Evolutionary conservation across 2,888 invertebrate species (phyloP).

Genomic region (Andrena bicolor): DNA sequence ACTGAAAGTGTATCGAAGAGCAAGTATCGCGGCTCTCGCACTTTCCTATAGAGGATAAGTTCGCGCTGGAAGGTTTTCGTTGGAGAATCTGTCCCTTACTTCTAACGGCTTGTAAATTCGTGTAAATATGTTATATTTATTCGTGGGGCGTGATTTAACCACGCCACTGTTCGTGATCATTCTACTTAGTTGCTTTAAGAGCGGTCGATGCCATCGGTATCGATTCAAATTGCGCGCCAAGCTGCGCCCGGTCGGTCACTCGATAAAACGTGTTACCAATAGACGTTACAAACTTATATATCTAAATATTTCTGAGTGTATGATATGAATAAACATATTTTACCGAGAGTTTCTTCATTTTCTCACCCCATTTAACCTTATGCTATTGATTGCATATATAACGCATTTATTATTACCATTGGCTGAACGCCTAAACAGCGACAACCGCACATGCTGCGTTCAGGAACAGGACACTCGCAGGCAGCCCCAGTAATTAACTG

Average conservation of each 20-base stretch:
- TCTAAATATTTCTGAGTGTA: neutral
- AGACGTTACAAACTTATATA: constrained; percentile 7
- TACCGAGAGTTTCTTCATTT: neutral
- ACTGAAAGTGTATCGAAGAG: constrained; percentile 1
- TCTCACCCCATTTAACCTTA: neutral
- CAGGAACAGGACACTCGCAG: neutral
- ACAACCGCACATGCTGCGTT: no score
- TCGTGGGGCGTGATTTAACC: constrained; percentile 4
- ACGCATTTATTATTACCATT: no score
- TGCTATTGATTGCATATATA: neutral
- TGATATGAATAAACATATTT: constrained; percentile 25
- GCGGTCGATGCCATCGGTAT: neutral
- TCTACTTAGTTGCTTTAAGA: neutral
- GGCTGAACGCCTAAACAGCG: no score
- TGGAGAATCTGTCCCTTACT: constrained; percentile 2
- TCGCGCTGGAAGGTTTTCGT: neutral
- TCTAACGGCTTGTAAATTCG: constrained; percentile 32
- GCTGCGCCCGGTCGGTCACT: no score
- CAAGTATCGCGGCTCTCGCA: constrained; percentile 2
- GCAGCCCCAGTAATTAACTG: neutral
- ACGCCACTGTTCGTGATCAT: constrained; percentile 1
- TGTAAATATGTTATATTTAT: constrained; percentile 61
- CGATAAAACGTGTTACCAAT: neutral
- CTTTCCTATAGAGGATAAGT: constrained; percentile 18
- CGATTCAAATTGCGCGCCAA: constrained; percentile 7